Conservation (phyloP, 2,113 vertebrate species). For the Tetrax tetrax region DNA sequence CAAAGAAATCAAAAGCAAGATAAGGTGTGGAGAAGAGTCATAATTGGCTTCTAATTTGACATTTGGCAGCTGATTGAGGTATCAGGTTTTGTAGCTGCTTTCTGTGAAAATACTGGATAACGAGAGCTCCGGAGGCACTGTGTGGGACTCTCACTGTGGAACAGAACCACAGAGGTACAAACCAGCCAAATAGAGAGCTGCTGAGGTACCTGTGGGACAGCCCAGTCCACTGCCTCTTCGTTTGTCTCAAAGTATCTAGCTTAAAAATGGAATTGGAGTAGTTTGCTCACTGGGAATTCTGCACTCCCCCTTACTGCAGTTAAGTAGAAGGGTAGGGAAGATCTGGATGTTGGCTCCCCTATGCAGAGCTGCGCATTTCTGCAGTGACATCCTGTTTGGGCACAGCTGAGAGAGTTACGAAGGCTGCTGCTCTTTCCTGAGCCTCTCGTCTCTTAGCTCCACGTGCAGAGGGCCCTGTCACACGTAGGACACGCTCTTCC, state of each 20-base stretch:
- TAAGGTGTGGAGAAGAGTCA: conserved; percentile 36
- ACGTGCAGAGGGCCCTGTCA: background rate
- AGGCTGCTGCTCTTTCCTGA: background rate
- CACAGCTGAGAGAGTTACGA: background rate
- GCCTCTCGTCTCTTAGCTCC: background rate
- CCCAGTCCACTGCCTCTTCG: background rate
- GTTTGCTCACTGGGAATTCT: background rate
- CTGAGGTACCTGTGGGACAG: background rate
- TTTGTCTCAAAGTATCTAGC: background rate
- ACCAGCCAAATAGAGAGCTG: background rate
- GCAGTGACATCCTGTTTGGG: background rate
- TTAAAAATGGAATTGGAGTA: background rate
- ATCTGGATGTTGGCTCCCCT: background rate
- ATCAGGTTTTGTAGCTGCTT: background rate
- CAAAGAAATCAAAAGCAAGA: conserved; percentile 70
- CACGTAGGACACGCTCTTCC: background rate
- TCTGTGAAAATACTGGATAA: background rate
- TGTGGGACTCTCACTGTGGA: background rate
- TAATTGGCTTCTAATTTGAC: background rate
- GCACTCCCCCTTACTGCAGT: background rate
- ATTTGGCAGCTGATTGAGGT: background rate
- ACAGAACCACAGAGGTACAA: background rate
- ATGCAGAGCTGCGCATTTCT: background rate
- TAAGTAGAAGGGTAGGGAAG: background rate
- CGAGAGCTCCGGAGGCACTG: background rate